Evolutionary conservation across 2,797 vertebrate species (phyloP), one percentile per base, ranked within the genome.

Genomic region (Enteromius fasciolatus): DNA sequence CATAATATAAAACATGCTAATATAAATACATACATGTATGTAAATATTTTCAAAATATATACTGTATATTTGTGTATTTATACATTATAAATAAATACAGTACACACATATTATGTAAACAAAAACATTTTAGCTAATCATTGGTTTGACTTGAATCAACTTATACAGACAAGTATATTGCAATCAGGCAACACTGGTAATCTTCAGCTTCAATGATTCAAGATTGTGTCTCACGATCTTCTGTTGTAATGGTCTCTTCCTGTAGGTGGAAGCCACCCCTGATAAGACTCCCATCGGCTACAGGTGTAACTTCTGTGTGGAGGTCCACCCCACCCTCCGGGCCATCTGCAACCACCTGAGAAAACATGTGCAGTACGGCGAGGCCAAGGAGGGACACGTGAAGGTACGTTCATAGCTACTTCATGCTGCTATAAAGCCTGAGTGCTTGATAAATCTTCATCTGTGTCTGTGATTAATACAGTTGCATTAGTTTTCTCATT

Each of bases 341-440:
- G 98, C 98, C 85, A 99, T 99, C 93, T 99, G 97, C 91, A 99
- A 99, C 90, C 98, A 99, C 89, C 96, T 99, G 50, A 95, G 98
- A 87, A 99, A 99, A 87, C 98, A 99, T 1, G 96, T 99, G 78
- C 97, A 98, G 89, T 99, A 99, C 0, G 96, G 97, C 84, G 97
- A 96, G 76, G 96, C 94, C 87, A 96, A 97, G 82, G 94, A 95
- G 17, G 95, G 96, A 77, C 93, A 94, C 2, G 90, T 95, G 76
- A 95, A 95, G 93, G 95, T 95, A 90, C 83, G 3, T 8, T 4
- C 23, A 61, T 8, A 57, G 18, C 10, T 69, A 54, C 39, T 54
- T 44, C 20, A 46, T 63, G 25, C 59, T 66, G 33, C 18, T 11
- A 31, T 3, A 59, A 63, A 31, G 59, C 25, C 0, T 31, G 59